These are phyloP conservation scores for Ptilodon capucinus DNA, from an alignment of 2,888 invertebrate genomes.

Conservation along the genomic window DNA sequence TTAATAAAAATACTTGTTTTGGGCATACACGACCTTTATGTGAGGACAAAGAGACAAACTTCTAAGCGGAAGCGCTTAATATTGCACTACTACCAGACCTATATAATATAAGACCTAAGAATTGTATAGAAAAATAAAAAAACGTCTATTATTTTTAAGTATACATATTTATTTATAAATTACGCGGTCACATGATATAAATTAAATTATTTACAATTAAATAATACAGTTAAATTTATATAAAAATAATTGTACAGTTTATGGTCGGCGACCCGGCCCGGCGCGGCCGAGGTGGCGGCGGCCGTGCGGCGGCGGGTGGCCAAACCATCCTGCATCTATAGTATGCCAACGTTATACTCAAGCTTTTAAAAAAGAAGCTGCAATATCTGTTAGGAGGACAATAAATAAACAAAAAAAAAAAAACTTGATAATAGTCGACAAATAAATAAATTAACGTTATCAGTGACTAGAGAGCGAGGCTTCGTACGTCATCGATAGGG, in stretches of 20 bases:
- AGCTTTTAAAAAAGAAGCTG: constrained; percentile 71
- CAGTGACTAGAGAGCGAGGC: constrained; percentile 74
- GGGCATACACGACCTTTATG: too few relatives aligned
- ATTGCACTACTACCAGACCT: too few relatives aligned
- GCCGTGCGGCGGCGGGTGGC: constrained; percentile 43
- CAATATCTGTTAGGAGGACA: constrained; percentile 68
- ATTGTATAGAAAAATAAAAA: constrained; percentile 43
- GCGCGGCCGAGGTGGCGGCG: constrained; percentile 64
- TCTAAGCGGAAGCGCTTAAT: too few relatives aligned
- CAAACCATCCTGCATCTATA: constrained; percentile 42
- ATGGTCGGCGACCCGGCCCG: constrained; percentile 41
- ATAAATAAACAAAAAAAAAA: constrained; percentile 49
- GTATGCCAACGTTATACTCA: constrained; percentile 66
- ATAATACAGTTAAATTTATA: constrained; percentile 78
- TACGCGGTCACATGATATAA: constrained; percentile 80
- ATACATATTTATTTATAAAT: constrained; percentile 82
- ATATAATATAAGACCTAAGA: too few relatives aligned
- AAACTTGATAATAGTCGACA: constrained; percentile 44
- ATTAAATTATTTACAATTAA: constrained; percentile 81
- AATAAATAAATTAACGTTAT: constrained; percentile 67
- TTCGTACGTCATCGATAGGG: constrained; percentile 62
- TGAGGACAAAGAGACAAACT: too few relatives aligned
- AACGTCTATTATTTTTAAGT: constrained; percentile 61
- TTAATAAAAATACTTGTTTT: too few relatives aligned
- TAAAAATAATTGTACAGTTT: constrained; percentile 73